Percentiles rank a stretch among this genome's conserved stretches.
Conservation (phyloP, 2,888 invertebrate species). For the Orthonevra nobilis region DNA sequence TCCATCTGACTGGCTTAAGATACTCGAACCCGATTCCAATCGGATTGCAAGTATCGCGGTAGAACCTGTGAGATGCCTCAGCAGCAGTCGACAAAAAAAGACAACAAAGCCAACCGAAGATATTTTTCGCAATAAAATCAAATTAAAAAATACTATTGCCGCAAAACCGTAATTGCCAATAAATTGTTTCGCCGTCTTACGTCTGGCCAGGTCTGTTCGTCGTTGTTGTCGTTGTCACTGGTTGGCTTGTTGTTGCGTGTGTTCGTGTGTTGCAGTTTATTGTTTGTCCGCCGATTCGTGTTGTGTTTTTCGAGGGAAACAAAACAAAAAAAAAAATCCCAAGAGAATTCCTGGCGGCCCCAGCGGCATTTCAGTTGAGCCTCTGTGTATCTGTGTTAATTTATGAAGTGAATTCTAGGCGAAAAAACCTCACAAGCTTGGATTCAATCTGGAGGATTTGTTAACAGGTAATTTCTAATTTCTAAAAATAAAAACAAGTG, state of each 20-base stretch:
- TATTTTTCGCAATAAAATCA: conserved; percentile 69
- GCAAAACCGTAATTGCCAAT: conserved; percentile 64
- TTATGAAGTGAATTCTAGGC: conserved; percentile 60
- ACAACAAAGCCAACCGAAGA: conserved; percentile 35
- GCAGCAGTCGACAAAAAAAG: conserved; percentile 31
- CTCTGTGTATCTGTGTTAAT: conserved; percentile 33
- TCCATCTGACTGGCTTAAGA: conserved; percentile 37
- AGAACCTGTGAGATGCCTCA: conserved; percentile 39
- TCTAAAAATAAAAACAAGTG: conserved; percentile 19
- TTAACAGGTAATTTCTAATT: conserved; percentile 40
- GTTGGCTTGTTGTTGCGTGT: conserved; percentile 17
- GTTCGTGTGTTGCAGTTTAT: neutral
- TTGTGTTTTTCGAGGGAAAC: conserved; percentile 58
- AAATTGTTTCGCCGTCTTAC: conserved; percentile 63
- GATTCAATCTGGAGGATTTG: conserved; percentile 50
- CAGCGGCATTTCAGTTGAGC: conserved; percentile 48
- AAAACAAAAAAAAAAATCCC: conserved; percentile 65
- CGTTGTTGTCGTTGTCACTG: conserved; percentile 1
- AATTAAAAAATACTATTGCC: conserved; percentile 66
- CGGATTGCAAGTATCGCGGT: neutral
- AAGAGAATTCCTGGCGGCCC: conserved; percentile 55
- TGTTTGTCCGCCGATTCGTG: conserved; percentile 29
- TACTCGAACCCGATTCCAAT: neutral
- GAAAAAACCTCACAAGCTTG: conserved; percentile 20
- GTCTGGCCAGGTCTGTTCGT: conserved; percentile 26